Conservation (phyloP, 2,888 invertebrate species). For the Acronicta aceris region DNA sequence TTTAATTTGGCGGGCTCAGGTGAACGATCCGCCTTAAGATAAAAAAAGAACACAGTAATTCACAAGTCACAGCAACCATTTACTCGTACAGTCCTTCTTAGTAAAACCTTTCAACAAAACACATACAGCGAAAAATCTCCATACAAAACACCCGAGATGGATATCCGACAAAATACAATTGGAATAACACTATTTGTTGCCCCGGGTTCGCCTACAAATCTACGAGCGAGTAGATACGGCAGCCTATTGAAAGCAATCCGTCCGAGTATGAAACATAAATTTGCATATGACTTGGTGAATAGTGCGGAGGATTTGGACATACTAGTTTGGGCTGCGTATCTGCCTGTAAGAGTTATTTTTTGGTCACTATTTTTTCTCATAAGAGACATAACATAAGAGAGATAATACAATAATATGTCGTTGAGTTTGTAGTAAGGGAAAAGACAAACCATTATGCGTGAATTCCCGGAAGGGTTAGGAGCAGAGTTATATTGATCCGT, state of each 20-base stretch:
- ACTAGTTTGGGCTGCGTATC: slow-evolving; percentile 3
- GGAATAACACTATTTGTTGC: slow-evolving; percentile 36
- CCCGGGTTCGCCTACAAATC: slow-evolving; percentile 29
- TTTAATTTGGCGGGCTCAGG: no score
- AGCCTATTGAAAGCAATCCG: slow-evolving; percentile 49
- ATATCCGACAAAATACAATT: slow-evolving; percentile 30
- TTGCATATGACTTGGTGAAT: slow-evolving; percentile 54
- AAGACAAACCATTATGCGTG: no score
- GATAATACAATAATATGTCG: no score
- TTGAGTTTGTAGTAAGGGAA: no score
- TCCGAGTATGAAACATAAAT: slow-evolving; percentile 45
- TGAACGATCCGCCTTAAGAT: no score
- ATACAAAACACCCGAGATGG: slow-evolving; percentile 7
- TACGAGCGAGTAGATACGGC: slow-evolving; percentile 21
- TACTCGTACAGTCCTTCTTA: not conserved
- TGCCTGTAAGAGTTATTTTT: no score
- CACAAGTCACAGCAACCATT: not conserved
- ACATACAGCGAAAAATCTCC: slow-evolving; percentile 2
- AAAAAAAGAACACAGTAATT: no score
- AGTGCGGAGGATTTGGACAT: slow-evolving; percentile 31
- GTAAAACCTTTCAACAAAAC: slow-evolving; percentile 5
- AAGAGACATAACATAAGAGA: no score
- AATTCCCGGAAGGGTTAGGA: no score
- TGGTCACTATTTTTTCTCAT: no score
- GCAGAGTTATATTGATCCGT: no score